phyloP scores from a whole-genome alignment of 1,140 invertebrate species.

The Nasonia vitripennis region DNA sequence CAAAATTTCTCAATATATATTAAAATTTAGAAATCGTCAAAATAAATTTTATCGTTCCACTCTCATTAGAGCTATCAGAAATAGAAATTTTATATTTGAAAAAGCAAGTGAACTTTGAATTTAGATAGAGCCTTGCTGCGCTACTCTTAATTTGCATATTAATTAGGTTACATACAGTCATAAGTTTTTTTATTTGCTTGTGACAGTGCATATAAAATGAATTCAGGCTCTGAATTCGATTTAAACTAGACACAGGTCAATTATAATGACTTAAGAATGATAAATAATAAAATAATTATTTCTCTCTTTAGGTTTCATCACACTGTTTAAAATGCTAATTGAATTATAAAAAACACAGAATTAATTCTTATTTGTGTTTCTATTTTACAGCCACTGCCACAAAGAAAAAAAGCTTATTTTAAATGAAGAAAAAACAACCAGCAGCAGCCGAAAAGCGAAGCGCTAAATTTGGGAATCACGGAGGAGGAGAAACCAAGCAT shows the following conservation, averaged over 20 bases:
- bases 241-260: neutral
- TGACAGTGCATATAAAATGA: neutral
- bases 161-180: neutral
- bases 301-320: neutral
- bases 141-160: neutral
- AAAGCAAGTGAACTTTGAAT: neutral
- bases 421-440: conserved; percentile 63
- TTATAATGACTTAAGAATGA: neutral
- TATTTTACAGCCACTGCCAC: conserved; percentile 71
- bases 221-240: neutral
- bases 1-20: neutral
- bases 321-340: neutral
- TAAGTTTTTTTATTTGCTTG: conserved; percentile 16
- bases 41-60: neutral
- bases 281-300: neutral
- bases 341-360: neutral
- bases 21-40: too few relatives aligned
- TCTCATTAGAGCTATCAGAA: neutral
- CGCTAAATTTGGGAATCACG: conserved; percentile 55
- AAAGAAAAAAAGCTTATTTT: conserved; percentile 68
- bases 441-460: conserved; percentile 47
- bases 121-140: conserved; percentile 17
- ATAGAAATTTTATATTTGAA: neutral
- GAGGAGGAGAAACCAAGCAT: conserved; percentile 44
- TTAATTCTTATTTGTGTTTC: conserved; percentile 25